Base-by-base conservation (phyloP, 2,797 vertebrate genomes). In the Clarias platycephalus region DNA sequence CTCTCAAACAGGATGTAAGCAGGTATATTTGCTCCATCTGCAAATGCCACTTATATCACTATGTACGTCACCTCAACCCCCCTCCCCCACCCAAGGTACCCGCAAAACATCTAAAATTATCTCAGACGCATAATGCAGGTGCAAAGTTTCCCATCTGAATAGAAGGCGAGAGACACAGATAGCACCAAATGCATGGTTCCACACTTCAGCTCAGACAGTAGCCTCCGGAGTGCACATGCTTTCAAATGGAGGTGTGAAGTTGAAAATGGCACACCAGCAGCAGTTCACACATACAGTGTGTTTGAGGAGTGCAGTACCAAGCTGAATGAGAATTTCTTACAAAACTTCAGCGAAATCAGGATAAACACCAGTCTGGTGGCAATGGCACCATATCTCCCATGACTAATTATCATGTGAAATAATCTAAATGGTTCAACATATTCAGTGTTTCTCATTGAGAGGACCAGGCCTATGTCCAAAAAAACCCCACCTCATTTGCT, bases 211-310 rank as follows among this genome's bases (percentile, higher is more conserved):
- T 74, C 78, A 88, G 88, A 83, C 80, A 84, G 86, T 67, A 57
- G 74, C 78, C 89, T 86, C 89, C 72, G 58, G 88, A 86, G 87
- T 85, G 77, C 55, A 77, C 28, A 18, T 37, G 58, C 83, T 83
- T 86, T 80, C 85, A 78, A 62, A 37, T 57, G 5, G 71, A 88
- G 84, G 87, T 85, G 88, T 87, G 86, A 93, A 86, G 58, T 67
- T 88, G 64, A 70, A 40, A 83, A 89, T 74, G 83, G 86, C 83
- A 87, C 86, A 84, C 79, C 87, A 88, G 80, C 76, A 79, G 86
- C 81, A 86, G 84, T 86, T 91, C 86, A 85, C 83, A 86, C 83
- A 85, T 85, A 79, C 77, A 72, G 63, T 53, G 74, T 83, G 85
- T 84, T 81, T 74, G 84, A 78, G 83, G 31, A 71, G 80, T 72